phyloP scores from a whole-genome alignment of 1,140 invertebrate species.

The Hesperophylax magnus region DNA sequence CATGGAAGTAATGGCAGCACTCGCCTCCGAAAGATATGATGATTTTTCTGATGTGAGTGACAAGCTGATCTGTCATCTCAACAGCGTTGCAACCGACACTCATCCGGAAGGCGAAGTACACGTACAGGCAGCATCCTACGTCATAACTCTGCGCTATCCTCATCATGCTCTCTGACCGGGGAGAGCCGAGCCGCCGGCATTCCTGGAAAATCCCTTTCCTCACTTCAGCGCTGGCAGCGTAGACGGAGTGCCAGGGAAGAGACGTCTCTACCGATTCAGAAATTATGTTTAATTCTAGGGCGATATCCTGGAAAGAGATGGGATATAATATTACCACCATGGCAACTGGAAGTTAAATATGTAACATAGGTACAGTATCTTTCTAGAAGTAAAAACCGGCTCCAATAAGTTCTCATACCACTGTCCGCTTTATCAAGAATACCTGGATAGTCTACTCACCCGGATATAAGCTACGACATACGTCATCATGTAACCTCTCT shows the following conservation, averaged over 20 bases:
- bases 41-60: slow-evolving; percentile 89
- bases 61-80: slow-evolving; percentile 75
- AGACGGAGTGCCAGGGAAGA: slow-evolving; percentile 81
- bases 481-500: slow-evolving; percentile 81
- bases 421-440: too few relatives aligned
- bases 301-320: slow-evolving; percentile 73
- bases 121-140: slow-evolving; percentile 81
- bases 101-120: slow-evolving; percentile 83
- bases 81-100: slow-evolving; percentile 79
- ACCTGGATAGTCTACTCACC: slow-evolving; percentile 61
- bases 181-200: slow-evolving; percentile 73
- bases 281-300: slow-evolving; percentile 78
- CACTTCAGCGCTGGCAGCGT: slow-evolving; percentile 74
- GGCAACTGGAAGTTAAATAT: too few relatives aligned
- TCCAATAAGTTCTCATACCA: too few relatives aligned
- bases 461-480: slow-evolving; percentile 84
- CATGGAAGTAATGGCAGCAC: background rate
- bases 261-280: slow-evolving; percentile 85
- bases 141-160: slow-evolving; percentile 85
- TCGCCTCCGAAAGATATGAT: slow-evolving; percentile 88
- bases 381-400: too few relatives aligned
- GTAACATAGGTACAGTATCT: too few relatives aligned
- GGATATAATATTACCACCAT: background rate
- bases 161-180: slow-evolving; percentile 61
- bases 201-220: slow-evolving; percentile 39